Evolutionary conservation across 2,113 vertebrate genomes (phyloP).

Genomic region (Nerophis ophidion): DNA sequence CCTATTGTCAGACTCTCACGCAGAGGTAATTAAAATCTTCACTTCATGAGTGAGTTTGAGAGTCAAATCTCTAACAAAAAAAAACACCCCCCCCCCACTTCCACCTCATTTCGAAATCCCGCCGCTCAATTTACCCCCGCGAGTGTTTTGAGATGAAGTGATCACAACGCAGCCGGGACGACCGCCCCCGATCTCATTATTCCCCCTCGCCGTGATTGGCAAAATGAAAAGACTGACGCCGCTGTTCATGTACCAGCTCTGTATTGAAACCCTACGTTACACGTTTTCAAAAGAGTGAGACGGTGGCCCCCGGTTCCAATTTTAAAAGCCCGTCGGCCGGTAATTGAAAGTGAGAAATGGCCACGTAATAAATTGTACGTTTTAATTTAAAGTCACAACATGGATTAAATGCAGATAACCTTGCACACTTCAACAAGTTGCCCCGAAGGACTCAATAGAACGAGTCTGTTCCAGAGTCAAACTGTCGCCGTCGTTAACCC

Average conservation of each 20-base stretch:
- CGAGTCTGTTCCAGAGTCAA: neutral
- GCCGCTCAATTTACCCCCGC: constrained; percentile 27
- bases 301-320: constrained; percentile 1
- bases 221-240: constrained; percentile 32
- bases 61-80: no score
- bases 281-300: neutral
- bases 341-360: constrained; percentile 22
- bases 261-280: constrained; percentile 8
- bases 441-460: neutral
- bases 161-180: constrained; percentile 46
- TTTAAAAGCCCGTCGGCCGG: constrained; percentile 1
- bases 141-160: constrained; percentile 38
- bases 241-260: constrained; percentile 11
- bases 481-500: no score
- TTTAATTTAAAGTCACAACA: neutral
- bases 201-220: constrained; percentile 46
- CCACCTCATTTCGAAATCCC: constrained; percentile 36
- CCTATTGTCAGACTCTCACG: neutral
- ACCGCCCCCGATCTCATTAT: constrained; percentile 42
- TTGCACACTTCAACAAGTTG: no score
- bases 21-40: neutral
- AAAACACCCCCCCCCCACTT: no score
- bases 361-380: neutral
- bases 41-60: neutral
- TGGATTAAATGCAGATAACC: no score